Evolutionary conservation across 2,797 vertebrate genomes (phyloP).

Genomic region (Siniperca scherzeri): DNA sequence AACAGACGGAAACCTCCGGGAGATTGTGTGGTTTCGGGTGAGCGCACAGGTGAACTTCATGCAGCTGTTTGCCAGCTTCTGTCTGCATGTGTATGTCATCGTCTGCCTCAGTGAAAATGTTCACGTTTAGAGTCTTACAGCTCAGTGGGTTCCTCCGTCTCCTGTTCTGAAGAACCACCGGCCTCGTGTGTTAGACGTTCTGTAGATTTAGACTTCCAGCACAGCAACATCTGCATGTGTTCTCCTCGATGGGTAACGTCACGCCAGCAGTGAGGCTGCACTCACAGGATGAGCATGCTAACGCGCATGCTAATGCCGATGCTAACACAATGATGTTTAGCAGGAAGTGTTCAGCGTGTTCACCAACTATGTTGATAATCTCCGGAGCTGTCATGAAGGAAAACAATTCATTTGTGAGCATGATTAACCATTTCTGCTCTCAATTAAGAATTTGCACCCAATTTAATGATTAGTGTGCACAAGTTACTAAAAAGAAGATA

Average conservation of each 20-base stretch:
- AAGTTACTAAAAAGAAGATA: too few species aligned
- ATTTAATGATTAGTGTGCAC: too few species aligned
- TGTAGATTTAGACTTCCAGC: not conserved
- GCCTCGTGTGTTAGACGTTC: not conserved
- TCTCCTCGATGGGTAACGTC: not conserved
- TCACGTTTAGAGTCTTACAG: too few species aligned
- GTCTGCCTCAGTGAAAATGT: not conserved
- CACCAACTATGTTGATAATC: too few species aligned
- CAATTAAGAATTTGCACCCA: not conserved
- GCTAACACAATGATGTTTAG: too few species aligned
- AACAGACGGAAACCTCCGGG: conserved; percentile 93
- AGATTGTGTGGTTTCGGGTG: conserved; percentile 97
- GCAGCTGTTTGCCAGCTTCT: not conserved
- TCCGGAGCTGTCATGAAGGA: too few species aligned
- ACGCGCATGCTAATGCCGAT: too few species aligned
- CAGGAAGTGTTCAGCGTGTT: too few species aligned
- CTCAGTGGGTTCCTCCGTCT: not conserved
- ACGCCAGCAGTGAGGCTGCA: too few species aligned
- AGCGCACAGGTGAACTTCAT: conserved; percentile 72
- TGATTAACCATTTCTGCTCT: too few species aligned
- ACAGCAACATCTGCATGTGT: not conserved
- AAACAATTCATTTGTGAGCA: too few species aligned
- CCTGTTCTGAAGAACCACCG: not conserved
- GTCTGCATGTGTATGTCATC: not conserved
- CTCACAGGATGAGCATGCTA: too few species aligned